Evolutionary conservation across 2,797 vertebrate genomes (phyloP).

Genomic region (Aratinga solstitialis): DNA sequence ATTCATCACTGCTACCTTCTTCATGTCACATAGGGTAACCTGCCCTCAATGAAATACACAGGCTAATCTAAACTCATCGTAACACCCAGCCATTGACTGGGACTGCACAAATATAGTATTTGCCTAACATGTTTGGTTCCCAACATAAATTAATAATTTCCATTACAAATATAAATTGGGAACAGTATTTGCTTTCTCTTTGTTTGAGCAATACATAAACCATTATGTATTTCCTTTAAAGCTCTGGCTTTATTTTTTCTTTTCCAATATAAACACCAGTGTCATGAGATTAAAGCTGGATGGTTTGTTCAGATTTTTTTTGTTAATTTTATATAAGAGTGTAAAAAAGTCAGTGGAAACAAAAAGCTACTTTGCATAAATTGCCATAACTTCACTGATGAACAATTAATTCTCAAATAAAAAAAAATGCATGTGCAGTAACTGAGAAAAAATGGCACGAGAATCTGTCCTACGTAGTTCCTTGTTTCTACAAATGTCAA

Average conservation of each 20-base stretch:
- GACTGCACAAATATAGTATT: not conserved
- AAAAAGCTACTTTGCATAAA: not conserved
- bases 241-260: not conserved
- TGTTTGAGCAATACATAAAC: not conserved
- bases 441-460: not conserved
- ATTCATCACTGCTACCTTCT: not conserved
- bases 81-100: not conserved
- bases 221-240: not conserved
- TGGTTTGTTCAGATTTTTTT: not conserved
- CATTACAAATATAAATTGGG: not conserved
- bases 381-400: not conserved
- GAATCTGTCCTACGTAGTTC: not conserved
- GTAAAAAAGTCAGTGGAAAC: not conserved
- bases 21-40: not conserved
- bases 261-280: not conserved
- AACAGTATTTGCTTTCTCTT: not conserved
- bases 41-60: not conserved
- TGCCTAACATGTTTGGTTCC: not conserved
- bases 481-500: not conserved
- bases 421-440: not conserved
- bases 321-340: not conserved
- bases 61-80: fast-evolving
- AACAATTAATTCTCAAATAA: not conserved
- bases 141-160: not conserved
- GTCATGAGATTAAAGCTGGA: not conserved